Evolutionary conservation across 2,113 vertebrate genomes (phyloP).

Genomic region (Seriola aureovittata): DNA sequence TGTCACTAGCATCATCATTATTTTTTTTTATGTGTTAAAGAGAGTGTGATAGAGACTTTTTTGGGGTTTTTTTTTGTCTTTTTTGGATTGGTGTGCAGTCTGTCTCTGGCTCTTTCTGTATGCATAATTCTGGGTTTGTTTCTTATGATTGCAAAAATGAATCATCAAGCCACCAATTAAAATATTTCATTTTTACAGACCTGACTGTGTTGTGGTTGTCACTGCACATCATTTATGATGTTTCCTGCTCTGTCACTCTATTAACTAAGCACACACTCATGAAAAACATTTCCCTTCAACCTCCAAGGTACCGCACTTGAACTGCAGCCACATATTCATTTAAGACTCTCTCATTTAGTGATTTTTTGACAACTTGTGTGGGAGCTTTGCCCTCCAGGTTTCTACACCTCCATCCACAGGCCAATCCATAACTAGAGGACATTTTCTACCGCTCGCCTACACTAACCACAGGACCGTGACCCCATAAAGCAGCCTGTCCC

Average conservation of each 20-base stretch:
- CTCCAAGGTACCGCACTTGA: slow-evolving; percentile 23
- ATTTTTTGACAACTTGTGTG: slow-evolving; percentile 29
- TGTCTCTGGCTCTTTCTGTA: slow-evolving; percentile 73
- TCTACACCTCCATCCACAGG: slow-evolving; percentile 20
- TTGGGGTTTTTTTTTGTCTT: slow-evolving; percentile 4
- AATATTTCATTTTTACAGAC: slow-evolving; percentile 84
- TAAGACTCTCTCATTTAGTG: slow-evolving; percentile 5
- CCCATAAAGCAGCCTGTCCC: slow-evolving; percentile 64
- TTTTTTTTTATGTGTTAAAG: slow-evolving; percentile 49
- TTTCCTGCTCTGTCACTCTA: slow-evolving; percentile 16
- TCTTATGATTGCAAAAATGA: slow-evolving; percentile 82
- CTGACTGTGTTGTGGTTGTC: slow-evolving; percentile 63
- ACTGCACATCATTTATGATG: slow-evolving; percentile 23
- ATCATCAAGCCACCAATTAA: slow-evolving; percentile 85
- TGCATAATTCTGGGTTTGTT: slow-evolving; percentile 74
- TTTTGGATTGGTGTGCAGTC: slow-evolving; percentile 60
- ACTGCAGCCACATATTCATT: slow-evolving; percentile 21
- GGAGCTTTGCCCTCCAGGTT: slow-evolving; percentile 40
- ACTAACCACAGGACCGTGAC: slow-evolving; percentile 66
- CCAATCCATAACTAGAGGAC: slow-evolving; percentile 48
- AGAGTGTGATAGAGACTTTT: slow-evolving; percentile 59
- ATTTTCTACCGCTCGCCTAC: slow-evolving; percentile 47
- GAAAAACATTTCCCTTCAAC: background rate
- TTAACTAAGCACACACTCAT: background rate
- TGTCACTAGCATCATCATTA: slow-evolving; percentile 37